Evolutionary conservation across 2,888 invertebrate genomes (phyloP), one percentile per base, ranked within the genome.

Genomic region (Amphimallon solstitiale): DNA sequence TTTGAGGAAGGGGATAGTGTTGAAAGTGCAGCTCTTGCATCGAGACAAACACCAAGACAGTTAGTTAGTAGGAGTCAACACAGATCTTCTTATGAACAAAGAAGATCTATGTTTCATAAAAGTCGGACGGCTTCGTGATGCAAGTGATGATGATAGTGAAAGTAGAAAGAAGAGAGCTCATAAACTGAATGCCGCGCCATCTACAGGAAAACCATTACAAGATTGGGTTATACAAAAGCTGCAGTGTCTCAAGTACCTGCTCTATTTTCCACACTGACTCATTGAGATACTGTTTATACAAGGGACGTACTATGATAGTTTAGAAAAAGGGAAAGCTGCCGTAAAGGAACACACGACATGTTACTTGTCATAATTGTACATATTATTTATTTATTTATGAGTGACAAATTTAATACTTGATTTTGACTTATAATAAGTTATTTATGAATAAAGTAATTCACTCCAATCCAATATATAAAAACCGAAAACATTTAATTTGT

Each of bases 121-220:
- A 87, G 87, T 9, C 84, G 91, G 38, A 91, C 91, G 10, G 93
- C 94, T 3, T 95, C 95, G 60, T 96, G 97, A 97, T 81, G 93
- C 97, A 3, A 95, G 95, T 67, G 96, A 96, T 80, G 90, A 90
- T 74, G 93, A 93, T 78, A 92, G 92, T 59, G 94, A 94, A 78
- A 87, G 88, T 45, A 88, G 92, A 70, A 94, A 94, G 79, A 93
- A 94, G 78, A 86, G 93, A 61, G 90, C 91, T 10, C 90, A 92
- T 69, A 91, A 90, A 77, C 85, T 92, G 63, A 86, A 85, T 38
- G 86, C 88, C 19, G 86, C 89, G 45, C 54, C 63, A 21, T 35
- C 63, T 15, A 71, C 76, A 2, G 73, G 78, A 4, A 80, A 80
- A 70, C 77, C 79, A 3, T 74, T 78, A 51, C 77, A 75, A 54